These are phyloP conservation scores for Thamnophis sirtalis DNA, from an alignment of 2,113 vertebrate species.

Conservation along the genomic window DNA sequence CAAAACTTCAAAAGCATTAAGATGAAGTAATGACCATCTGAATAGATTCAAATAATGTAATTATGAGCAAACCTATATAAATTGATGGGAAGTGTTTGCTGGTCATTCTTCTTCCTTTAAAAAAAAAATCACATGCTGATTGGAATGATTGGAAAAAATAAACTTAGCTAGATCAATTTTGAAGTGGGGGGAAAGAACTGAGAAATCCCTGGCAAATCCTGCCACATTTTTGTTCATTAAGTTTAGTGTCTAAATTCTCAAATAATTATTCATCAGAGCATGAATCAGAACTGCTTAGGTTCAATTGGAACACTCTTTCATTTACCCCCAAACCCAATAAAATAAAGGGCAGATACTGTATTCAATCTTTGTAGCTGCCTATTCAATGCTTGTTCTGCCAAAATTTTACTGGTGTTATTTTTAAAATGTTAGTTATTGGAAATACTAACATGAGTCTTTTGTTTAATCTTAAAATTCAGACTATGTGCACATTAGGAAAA, in stretches of 20 bases:
- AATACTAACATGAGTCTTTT: constrained; percentile 21
- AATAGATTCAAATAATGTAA: not conserved
- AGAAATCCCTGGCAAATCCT: not conserved
- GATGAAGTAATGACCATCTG: not conserved
- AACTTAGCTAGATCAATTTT: not conserved
- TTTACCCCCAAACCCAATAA: not conserved
- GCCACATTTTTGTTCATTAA: not conserved
- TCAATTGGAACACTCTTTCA: not conserved
- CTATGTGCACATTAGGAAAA: constrained; percentile 39
- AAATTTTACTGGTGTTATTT: constrained; percentile 41
- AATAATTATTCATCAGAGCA: not conserved
- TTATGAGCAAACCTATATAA: not conserved
- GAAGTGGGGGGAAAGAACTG: not conserved
- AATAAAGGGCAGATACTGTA: not conserved
- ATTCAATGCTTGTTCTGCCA: not conserved
- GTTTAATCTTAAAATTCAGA: constrained; percentile 47
- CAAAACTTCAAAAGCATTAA: not conserved
- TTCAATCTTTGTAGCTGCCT: not conserved
- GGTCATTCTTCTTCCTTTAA: not conserved
- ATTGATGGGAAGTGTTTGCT: not conserved
- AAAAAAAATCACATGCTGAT: not conserved
- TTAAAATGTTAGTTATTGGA: constrained; percentile 42
- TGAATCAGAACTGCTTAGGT: not conserved
- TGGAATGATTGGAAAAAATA: not conserved
- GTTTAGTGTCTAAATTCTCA: not conserved